Conservation (phyloP, 2,113 vertebrate genomes). For the Rhinolophus sinicus region DNA sequence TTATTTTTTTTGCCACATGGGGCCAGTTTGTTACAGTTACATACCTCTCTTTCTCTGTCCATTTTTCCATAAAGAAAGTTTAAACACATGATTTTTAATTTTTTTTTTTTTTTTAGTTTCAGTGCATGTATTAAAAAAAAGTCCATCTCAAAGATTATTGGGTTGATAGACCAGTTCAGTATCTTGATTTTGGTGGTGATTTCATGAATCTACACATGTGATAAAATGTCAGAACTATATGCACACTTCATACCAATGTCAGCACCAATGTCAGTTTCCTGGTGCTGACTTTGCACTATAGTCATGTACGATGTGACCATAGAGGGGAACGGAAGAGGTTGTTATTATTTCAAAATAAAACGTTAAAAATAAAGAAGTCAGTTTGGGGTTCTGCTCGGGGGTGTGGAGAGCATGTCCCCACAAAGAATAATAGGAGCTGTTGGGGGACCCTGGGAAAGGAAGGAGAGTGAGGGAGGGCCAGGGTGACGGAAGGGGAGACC, state of each 20-base stretch:
- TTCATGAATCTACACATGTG: background rate
- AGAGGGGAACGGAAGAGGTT: background rate
- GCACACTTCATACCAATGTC: rapidly evolving
- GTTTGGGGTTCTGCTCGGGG: background rate
- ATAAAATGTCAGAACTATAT: background rate
- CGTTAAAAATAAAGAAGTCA: background rate
- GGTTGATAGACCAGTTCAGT: background rate
- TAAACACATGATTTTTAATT: too few species aligned
- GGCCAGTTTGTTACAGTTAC: too few species aligned
- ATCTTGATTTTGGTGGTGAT: background rate
- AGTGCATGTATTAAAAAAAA: background rate
- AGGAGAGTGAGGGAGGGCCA: background rate
- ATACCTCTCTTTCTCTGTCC: too few species aligned
- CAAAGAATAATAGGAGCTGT: slow-evolving; percentile 17
- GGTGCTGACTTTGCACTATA: background rate
- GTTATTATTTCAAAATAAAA: background rate
- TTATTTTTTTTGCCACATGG: too few species aligned
- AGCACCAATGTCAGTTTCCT: background rate
- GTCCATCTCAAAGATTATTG: background rate
- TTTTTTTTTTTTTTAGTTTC: background rate
- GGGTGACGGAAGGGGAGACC: slow-evolving; percentile 42
- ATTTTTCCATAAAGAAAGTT: too few species aligned
- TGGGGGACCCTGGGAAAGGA: slow-evolving; percentile 46
- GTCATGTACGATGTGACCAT: background rate
- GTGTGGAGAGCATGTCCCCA: background rate